phyloP scores from a whole-genome alignment of 2,113 vertebrate species.

The Amphiprion ocellaris region DNA sequence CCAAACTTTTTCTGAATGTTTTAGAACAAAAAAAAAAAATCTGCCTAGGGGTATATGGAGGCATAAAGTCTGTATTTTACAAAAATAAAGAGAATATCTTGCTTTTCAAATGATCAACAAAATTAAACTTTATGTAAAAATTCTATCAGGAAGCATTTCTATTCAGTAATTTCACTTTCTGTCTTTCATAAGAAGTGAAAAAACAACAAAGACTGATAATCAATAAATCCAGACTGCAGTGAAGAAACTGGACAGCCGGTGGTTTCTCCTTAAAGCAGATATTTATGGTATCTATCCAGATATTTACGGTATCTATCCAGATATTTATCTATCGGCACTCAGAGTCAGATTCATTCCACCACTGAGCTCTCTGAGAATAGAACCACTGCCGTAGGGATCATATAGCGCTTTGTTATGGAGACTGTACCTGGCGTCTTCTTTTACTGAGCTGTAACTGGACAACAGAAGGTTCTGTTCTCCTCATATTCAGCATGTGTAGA shows the following conservation, averaged over 20 bases:
- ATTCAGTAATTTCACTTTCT: too few relatives aligned
- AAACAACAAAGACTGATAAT: too few relatives aligned
- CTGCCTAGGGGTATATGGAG: too few relatives aligned
- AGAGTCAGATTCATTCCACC: slow-evolving; percentile 50
- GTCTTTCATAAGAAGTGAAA: too few relatives aligned
- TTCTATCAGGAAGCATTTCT: too few relatives aligned
- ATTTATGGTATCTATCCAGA: slow-evolving; percentile 33
- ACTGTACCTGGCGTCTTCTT: slow-evolving; percentile 36
- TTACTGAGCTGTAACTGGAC: slow-evolving; percentile 9
- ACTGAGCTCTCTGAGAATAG: slow-evolving; percentile 68
- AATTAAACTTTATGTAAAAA: too few relatives aligned
- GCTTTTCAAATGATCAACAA: too few relatives aligned
- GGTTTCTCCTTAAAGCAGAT: slow-evolving; percentile 46
- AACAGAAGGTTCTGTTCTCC: slow-evolving; percentile 32
- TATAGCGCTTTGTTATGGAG: slow-evolving; percentile 41
- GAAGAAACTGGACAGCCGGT: slow-evolving; percentile 32
- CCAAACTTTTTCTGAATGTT: too few relatives aligned
- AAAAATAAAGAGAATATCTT: neutral
- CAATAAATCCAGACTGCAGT: neutral
- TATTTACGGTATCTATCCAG: slow-evolving; percentile 34
- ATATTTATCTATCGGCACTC: neutral
- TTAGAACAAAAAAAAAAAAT: too few relatives aligned
- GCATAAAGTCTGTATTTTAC: neutral
- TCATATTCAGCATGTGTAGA: slow-evolving; percentile 26
- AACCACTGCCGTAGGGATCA: slow-evolving; percentile 13